These are phyloP conservation scores for Condylostylus longicornis DNA, from an alignment of 1,140 invertebrate genomes.

Conservation along the genomic window DNA sequence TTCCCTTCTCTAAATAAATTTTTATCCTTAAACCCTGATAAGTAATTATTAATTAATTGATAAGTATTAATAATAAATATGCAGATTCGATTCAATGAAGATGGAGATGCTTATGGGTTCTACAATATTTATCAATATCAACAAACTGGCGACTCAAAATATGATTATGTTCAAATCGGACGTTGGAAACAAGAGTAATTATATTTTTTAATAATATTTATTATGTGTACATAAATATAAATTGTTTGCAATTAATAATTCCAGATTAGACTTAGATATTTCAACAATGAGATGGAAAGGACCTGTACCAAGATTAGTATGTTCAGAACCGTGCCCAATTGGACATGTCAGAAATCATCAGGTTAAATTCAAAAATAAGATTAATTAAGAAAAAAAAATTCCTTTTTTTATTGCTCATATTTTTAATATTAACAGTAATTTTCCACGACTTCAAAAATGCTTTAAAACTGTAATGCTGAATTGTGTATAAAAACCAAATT, in stretches of 20 bases:
- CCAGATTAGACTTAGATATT: conserved; percentile 1
- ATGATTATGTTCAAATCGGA: conserved; percentile 46
- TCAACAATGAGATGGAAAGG: not conserved
- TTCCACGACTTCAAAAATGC: too few species aligned
- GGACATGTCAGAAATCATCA: conserved; percentile 42
- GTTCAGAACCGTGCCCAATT: conserved; percentile 45
- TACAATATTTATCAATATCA: conserved; percentile 58
- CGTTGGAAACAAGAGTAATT: conserved; percentile 43
- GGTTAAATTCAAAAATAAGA: too few species aligned
- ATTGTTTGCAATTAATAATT: too few species aligned
- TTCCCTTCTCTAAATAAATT: too few species aligned
- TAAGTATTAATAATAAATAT: too few species aligned
- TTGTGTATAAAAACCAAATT: too few species aligned
- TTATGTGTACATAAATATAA: not conserved
- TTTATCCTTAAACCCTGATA: too few species aligned
- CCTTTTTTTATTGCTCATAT: too few species aligned
- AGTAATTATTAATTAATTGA: too few species aligned
- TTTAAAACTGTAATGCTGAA: too few species aligned
- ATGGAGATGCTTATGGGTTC: conserved; percentile 49
- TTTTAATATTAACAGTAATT: conserved; percentile 35
- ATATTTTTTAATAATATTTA: not conserved
- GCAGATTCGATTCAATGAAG: conserved; percentile 37
- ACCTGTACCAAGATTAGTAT: conserved; percentile 40
- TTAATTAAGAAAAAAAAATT: too few species aligned
- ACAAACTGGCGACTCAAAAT: conserved; percentile 36